A percentile compares a stretch with the other conserved stretches of the same genome.
Evolutionary conservation across 2,888 invertebrate genomes (phyloP).

Genomic region (Heliconius ethilla): DNA sequence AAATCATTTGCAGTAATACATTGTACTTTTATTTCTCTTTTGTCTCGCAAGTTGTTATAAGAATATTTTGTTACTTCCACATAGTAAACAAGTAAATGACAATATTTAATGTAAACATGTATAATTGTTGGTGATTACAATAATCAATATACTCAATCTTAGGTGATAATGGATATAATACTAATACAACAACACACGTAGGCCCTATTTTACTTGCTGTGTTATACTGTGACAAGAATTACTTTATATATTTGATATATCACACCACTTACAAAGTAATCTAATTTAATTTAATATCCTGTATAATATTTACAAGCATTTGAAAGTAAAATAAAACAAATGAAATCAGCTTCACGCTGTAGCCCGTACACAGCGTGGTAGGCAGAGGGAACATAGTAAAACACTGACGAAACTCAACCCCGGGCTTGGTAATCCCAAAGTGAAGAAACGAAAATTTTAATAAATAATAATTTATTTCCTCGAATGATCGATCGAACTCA

Average conservation of each 20-base stretch:
- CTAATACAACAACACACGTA: not conserved
- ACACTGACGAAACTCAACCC: too few relatives aligned
- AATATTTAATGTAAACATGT: not conserved
- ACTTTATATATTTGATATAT: not conserved
- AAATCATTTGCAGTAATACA: too few relatives aligned
- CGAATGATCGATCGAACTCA: too few relatives aligned
- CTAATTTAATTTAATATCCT: not conserved
- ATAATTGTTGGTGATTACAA: slow-evolving; percentile 9
- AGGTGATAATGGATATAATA: not conserved
- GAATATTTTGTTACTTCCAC: too few relatives aligned
- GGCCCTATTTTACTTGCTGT: not conserved
- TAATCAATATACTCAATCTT: not conserved
- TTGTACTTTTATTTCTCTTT: not conserved
- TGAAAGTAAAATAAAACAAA: too few relatives aligned
- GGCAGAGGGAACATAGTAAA: too few relatives aligned
- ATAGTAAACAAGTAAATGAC: too few relatives aligned
- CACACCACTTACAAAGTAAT: not conserved
- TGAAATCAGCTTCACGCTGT: too few relatives aligned
- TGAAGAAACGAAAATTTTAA: too few relatives aligned
- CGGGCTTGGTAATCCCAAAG: too few relatives aligned
- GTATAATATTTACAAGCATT: not conserved
- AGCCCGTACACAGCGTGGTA: too few relatives aligned
- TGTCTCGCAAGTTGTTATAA: not conserved
- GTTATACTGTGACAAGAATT: not conserved
- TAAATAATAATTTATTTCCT: too few relatives aligned